Base-by-base conservation (phyloP, 2,113 vertebrate genomes). In the Bos indicus region DNA sequence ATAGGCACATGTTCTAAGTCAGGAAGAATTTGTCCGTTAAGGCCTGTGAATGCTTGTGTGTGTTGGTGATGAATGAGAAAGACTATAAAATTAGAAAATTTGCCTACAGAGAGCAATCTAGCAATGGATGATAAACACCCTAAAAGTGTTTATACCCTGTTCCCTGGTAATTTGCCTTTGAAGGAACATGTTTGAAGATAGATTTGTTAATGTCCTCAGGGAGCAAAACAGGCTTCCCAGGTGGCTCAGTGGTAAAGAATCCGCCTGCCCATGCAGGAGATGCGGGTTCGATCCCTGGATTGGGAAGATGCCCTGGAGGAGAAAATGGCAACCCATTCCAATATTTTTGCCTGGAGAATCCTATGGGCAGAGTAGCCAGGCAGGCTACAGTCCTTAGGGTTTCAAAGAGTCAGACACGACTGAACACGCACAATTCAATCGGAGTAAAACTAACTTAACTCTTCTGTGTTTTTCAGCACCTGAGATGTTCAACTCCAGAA, bases 401-500 rank as follows among this genome's bases (percentile, higher is more conserved):
- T 77, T 7, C 71, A 77, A 43, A 43, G 40, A 26, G 71, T 14
- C 71, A 26, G 71, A 77, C 6, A 77, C 0, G 0, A 4, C 40
- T 43, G 23, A 77, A 43, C 40, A 43, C 3, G 1, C 12, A 43
- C 40, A 77, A 7, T 77, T 26, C 40, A 77, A 7, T 43, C 3
- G 16, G 36, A 92, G 23, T 57, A 51, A 91, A 81, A n/a, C 28
- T 56, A 86, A 54, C n/a, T 28, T 83, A 5, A 80, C 15, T 83
- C 88, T 90, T 86, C 92, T 95, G 19, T 98, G 2, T 98, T 98
- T 80, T 74, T 12, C 98, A 99, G 99, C 99, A 43, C 99, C 99
- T 5, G 99, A 99, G 98, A 99, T 99, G 98, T 99, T 99, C 92
- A 99, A 98, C 98, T 98, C 98, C 52, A 99, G 99, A 77, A 99